Base-by-base conservation (phyloP, 2,888 invertebrate species). In the Phyto melanocephala region DNA sequence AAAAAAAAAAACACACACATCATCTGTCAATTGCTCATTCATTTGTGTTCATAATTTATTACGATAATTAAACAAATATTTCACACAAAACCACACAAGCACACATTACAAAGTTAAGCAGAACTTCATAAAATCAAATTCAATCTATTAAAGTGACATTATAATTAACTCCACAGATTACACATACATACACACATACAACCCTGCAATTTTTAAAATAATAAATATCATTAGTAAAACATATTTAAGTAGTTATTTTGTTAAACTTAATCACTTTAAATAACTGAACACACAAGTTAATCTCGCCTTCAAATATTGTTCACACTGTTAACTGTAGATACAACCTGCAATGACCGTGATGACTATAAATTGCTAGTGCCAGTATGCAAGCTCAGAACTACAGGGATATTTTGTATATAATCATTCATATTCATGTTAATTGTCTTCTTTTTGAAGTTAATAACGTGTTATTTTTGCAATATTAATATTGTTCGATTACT, bases 11-110 rank as follows among this genome's bases (percentile, higher is more conserved):
- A n/a, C n/a, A n/a, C n/a, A n/a, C 60, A 71, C 6, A 28, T 47
- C 13, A 13, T 50, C 60, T 40, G 47, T 28, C 24, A 71, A 28
- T 71, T 37, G 71, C 8, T 28, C 6, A 60, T 71, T 60, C 37
- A 60, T 71, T 50, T 47, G 17, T 47, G 37, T 47, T 24, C 24
- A 47, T 24, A 47, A 47, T 58, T 58, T 35, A 71, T 58, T 37
- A 24, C 35, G 15, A 35, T 47, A 47, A 37, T 40, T 60, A 71
- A 60, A 20, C 10, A 50, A 60, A 60, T 40, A 60, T 50, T n/a
- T 35, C 37, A 17, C 37, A 60, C 35, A 71, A 42, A n/a, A n/a
- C 17, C n/a, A 37, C 65, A 67, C 42, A 22, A 5, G 15, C n/a
- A 45, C 28, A 35, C 45, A 60, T 22, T n/a, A n/a, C n/a, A n/a